A percentile compares a stretch with the other conserved stretches of the same genome.
Evolutionary conservation across 2,113 vertebrate species (phyloP).

Genomic region (Castor canadensis): DNA sequence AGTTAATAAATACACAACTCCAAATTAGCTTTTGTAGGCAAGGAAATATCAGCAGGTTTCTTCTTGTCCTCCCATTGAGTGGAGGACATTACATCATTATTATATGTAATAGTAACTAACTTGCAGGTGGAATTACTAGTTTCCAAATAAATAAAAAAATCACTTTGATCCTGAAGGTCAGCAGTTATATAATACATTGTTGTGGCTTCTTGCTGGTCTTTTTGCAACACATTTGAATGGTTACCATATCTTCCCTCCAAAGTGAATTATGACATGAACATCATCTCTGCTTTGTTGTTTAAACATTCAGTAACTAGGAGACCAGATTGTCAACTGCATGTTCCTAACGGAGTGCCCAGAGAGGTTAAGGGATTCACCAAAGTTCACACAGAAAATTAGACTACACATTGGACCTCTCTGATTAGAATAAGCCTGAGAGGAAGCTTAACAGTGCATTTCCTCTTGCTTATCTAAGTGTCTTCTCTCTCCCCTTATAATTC

Average conservation of each 20-base stretch:
- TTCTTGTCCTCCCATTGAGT: slow-evolving; percentile 67
- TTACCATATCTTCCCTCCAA: slow-evolving; percentile 41
- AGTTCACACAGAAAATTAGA: slow-evolving; percentile 6
- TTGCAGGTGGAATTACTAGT: slow-evolving; percentile 69
- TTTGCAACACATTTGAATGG: slow-evolving; percentile 35
- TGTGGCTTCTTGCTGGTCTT: slow-evolving; percentile 61
- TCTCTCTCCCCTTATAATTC: slow-evolving; percentile 18
- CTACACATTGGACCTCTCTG: background rate
- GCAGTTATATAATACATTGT: slow-evolving; percentile 11
- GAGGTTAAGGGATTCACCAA: slow-evolving; percentile 25
- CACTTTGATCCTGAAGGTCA: slow-evolving; percentile 66
- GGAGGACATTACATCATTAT: slow-evolving; percentile 72
- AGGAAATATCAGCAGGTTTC: slow-evolving; percentile 63
- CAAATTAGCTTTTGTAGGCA: slow-evolving; percentile 61
- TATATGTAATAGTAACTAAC: slow-evolving; percentile 71
- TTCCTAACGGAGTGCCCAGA: background rate
- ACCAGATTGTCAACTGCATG: background rate
- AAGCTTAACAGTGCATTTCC: background rate
- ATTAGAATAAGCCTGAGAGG: background rate
- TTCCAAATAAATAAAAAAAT: slow-evolving; percentile 62
- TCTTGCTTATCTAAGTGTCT: slow-evolving; percentile 19
- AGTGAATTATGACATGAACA: background rate
- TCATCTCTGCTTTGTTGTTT: slow-evolving; percentile 5
- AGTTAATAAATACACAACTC: slow-evolving; percentile 73
- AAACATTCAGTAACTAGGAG: background rate